Evolutionary conservation across 2,888 invertebrate species (phyloP).

Genomic region (Chouioia cunea): DNA sequence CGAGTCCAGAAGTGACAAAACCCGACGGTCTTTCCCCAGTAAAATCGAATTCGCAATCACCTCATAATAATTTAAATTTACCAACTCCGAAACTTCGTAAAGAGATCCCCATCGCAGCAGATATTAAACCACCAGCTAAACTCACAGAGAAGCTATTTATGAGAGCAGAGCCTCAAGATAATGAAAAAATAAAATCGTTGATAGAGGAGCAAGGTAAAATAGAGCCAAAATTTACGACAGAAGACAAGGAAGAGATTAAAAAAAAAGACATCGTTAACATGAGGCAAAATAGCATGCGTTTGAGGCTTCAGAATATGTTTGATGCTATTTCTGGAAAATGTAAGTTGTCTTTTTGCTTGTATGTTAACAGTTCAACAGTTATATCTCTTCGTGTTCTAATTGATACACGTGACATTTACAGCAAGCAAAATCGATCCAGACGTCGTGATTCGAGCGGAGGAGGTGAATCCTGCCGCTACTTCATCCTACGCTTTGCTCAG

Average conservation of each 20-base stretch:
- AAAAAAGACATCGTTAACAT: conserved; percentile 64
- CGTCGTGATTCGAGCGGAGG: conserved; percentile 65
- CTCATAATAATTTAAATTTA: neutral
- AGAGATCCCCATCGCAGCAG: conserved; percentile 4
- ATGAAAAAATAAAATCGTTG: conserved; percentile 60
- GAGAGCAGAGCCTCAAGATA: conserved; percentile 62
- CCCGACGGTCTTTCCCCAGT: neutral
- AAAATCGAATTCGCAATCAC: neutral
- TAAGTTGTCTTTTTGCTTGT: conserved; percentile 46
- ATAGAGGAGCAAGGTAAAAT: conserved; percentile 61
- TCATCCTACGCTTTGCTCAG: conserved; percentile 54
- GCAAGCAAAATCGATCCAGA: conserved; percentile 63
- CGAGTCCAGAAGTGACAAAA: conserved; percentile 2
- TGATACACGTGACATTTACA: conserved; percentile 35
- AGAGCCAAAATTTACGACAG: conserved; percentile 58
- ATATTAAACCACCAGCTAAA: conserved; percentile 26
- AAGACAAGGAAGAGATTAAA: conserved; percentile 64
- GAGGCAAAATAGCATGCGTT: conserved; percentile 65
- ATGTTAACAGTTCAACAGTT: no score
- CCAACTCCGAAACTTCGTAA: conserved; percentile 16
- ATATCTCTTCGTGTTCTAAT: neutral
- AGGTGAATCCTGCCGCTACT: conserved; percentile 48
- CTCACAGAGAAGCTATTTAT: conserved; percentile 62
- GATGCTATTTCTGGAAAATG: conserved; percentile 66
- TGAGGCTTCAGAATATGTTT: conserved; percentile 65